A percentile compares a stretch with the other conserved stretches of the same genome.
Conservation (phyloP, 2,113 vertebrate genomes). For the Nipponia nippon region DNA sequence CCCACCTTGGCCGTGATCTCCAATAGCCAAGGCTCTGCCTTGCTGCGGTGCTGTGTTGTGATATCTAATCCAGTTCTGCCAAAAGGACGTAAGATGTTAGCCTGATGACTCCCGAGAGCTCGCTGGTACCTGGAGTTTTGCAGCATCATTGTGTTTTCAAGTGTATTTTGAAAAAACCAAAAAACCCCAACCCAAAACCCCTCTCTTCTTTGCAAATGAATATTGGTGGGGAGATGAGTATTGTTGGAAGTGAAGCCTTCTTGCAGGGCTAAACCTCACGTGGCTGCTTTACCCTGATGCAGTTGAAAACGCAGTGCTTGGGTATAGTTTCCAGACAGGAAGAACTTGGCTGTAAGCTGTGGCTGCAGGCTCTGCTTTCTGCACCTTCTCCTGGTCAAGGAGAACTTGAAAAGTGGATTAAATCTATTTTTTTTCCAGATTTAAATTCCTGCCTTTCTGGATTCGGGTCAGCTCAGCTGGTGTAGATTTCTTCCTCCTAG, state of each 20-base stretch:
- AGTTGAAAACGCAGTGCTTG: neutral
- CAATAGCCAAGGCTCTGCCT: neutral
- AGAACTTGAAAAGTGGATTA: constrained; percentile 20
- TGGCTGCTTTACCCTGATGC: neutral
- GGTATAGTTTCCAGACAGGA: neutral
- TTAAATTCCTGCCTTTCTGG: constrained; percentile 47
- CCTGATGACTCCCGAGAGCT: accelerated
- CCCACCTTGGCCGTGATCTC: neutral
- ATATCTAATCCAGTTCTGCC: neutral
- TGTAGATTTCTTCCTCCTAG: constrained; percentile 50
- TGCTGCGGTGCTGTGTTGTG: neutral
- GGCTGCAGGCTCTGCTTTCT: neutral
- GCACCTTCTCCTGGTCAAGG: neutral
- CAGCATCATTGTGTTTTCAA: neutral
- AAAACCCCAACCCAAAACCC: neutral
- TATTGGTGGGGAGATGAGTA: neutral
- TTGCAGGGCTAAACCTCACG: neutral
- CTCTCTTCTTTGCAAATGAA: neutral
- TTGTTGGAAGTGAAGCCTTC: neutral
- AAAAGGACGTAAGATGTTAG: accelerated
- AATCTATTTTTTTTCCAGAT: neutral
- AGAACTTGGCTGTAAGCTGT: neutral
- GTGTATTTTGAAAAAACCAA: neutral
- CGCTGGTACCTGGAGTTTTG: neutral
- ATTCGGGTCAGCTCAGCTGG: neutral